Base-by-base conservation (phyloP, 2,888 invertebrate genomes). In the Gastrophysa polygoni region DNA sequence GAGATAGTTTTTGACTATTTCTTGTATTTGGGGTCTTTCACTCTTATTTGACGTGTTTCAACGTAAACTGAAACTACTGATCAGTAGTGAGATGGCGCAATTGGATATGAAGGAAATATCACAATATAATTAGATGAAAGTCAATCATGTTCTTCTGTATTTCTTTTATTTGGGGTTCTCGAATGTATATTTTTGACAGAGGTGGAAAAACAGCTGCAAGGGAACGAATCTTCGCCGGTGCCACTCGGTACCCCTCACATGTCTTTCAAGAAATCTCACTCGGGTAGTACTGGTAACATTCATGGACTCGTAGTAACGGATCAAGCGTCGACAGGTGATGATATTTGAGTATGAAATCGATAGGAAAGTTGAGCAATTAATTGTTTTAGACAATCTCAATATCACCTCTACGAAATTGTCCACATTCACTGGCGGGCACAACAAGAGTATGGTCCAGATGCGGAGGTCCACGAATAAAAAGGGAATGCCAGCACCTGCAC, bases 401-500 rank as follows among this genome's bases (percentile, higher is more conserved):
- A 68, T 66, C 56, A 68, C 73, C 75, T 81, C 86, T 48, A 68
- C 72, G 1, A 86, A 89, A 81, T 79, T 89, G 66, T 87, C 87
- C 70, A 88, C 89, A 20, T 90, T 89, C 79, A 86, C 86, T 72
- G 83, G 85, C 59, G 84, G 84, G 29, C 79, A 83, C 20, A 88
- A 87, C 73, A 86, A 86, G 68, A 87, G 83, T 69, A 84, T 87
- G 73, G 94, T 95, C 54, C 94, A 93, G 83, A 88, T 95, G 89
- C 86, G 94, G 65, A 86, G 93, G 72, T 90, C 92, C 55, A 93
- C 93, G 63, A 93, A 93, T 81, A 88, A 93, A 71, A 91, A 92
- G 78, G 95, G 95, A 70, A 96, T 96, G 81, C 93, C 93, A 77
- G 96, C 96, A 24, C 98, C 98, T 47, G 93, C 95, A 17, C 97